Base-by-base conservation (phyloP, 2,113 vertebrate species). In the Bubo blakistoni region DNA sequence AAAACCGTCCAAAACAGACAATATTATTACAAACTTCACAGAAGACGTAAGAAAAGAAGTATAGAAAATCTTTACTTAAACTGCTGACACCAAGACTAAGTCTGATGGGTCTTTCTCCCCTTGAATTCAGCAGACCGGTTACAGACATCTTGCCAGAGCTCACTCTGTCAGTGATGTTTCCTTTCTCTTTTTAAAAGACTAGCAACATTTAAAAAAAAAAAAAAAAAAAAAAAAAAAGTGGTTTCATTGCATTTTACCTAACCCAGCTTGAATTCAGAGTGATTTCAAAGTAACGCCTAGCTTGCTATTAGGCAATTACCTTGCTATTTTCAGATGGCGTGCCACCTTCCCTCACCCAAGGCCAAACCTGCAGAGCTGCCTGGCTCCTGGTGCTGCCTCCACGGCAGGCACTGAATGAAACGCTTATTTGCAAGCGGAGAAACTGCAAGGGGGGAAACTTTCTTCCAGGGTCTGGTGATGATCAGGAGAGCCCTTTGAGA, bases 331-430 rank as follows among this genome's bases (percentile, higher is more conserved):
- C 3, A 38, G 71, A 51, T 0, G 0, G 5, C 2, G 4, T 32
- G 16, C 36, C 46, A 77, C 36, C 36, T 38, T 61, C 42, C 47
- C 38, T 73, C 54, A 30, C 27, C 4, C 55, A 81, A 70, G 25
- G 55, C 27, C 21, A 73, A 40, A 55, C 6, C 18, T 52, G 24
- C 2, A 6, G 34, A 74, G 49, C 58, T 69, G 36, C 55, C 49
- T 8, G 6, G 17, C 18, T 76, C n/a, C 61, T 22, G n/a, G 11
- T 8, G 22, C 71, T 55, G 84, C 34, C 73, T 67, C 20, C 5
- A 1, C 0, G 0, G 34, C 55, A 71, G 21, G 9, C 38, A 58
- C 22, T 1, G 1, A 79, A 10, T 10, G 18, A 80, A 86, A 67
- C 40, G 20, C 2, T 42, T 69, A 7, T 42, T 59, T 69, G 36